These are phyloP conservation scores for Anser cygnoides DNA, from an alignment of 2,113 vertebrate genomes.

Conservation along the genomic window DNA sequence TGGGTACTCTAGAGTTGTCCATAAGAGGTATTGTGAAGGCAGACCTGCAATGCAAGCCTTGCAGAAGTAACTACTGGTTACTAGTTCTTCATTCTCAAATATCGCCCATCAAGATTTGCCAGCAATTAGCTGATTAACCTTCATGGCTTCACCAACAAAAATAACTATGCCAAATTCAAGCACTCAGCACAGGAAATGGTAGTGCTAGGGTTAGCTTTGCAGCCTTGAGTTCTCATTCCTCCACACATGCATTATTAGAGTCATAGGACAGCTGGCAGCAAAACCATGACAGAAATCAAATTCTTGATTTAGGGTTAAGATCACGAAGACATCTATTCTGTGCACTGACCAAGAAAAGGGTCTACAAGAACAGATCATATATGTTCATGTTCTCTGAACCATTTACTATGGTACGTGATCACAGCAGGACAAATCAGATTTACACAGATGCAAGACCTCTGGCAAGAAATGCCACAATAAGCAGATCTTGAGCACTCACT, in stretches of 20 bases:
- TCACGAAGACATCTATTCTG: background rate
- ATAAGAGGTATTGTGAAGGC: background rate
- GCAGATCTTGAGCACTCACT: background rate
- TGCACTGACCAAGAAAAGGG: background rate
- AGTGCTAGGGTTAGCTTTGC: background rate
- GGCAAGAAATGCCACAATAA: background rate
- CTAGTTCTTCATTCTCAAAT: background rate
- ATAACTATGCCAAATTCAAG: background rate
- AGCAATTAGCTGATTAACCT: background rate
- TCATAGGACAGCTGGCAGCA: background rate
- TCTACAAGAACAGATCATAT: fast-evolving
- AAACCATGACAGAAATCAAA: background rate
- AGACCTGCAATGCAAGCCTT: background rate
- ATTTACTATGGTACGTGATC: background rate
- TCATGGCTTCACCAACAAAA: background rate
- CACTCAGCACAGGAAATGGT: background rate
- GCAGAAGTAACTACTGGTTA: background rate
- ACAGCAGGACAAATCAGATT: background rate
- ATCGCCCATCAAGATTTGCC: background rate
- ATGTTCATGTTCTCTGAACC: background rate
- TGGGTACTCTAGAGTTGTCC: background rate
- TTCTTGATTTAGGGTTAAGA: background rate
- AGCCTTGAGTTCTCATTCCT: background rate
- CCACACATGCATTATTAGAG: background rate
- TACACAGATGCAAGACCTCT: background rate